Base-by-base conservation (phyloP, 2,113 vertebrate species). In the Serinus canaria region DNA sequence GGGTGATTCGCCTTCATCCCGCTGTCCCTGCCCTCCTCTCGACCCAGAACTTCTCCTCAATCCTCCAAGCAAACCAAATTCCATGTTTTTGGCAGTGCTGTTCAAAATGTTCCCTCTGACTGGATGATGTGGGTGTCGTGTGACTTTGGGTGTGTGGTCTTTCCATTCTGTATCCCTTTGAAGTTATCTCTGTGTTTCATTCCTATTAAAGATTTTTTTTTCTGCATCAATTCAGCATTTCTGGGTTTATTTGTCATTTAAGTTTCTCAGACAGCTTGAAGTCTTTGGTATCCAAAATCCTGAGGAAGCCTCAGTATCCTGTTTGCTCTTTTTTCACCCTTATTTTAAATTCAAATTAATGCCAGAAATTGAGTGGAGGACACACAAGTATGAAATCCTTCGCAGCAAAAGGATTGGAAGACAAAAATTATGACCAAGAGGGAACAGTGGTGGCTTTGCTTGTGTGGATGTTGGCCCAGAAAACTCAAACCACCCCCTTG, bases 1-100 rank as follows among this genome's bases (percentile, higher is more conserved):
- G 0, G 0, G 8, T 9, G 25, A 21, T 15, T 20, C 4, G 0
- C 21, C 25, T 30, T 35, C 11, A 1, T 14, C 46, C 43, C 3
- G 1, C 13, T 9, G 28, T 31, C 30, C 66, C 16, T 6, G 1
- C 10, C 53, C 76, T 74, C 17, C 37, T 68, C 78, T 28, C 11
- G 6, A 6, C 17, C 27, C 30, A 7, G n/a, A 41, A 4, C 21
- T 86, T 35, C 46, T 76, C 16, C 56, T 82, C n/a, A 2, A 1
- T 6, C 1, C 77, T 31, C 5, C 9, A 1, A 39, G 24, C n/a
- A 10, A 88, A 17, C 23, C 16, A 3, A 15, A 2, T 41, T 58
- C 50, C 2, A 0, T 3, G 58, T n/a, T 58, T 23, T 25, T 13
- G 15, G 46, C 21, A 2, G 3, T 1, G 19, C 25, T 11, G 35